These are phyloP conservation scores for Drosophila conformis DNA, from an alignment of 2,888 invertebrate species.

Conservation along the genomic window DNA sequence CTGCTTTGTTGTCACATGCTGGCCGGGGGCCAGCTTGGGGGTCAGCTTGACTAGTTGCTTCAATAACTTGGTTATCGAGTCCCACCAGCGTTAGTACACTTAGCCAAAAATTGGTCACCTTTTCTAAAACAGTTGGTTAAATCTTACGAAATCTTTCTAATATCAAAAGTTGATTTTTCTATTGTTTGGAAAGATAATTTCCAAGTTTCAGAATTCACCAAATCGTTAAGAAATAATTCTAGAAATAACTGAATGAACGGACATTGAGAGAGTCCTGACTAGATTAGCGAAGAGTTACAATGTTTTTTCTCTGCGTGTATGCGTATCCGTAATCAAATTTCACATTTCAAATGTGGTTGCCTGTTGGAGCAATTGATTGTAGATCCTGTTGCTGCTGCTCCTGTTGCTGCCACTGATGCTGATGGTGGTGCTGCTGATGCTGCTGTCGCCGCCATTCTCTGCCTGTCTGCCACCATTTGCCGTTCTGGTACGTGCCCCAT, in stretches of 20 bases:
- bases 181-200: neutral
- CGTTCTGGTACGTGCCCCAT: conserved; percentile 12
- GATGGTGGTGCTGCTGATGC: neutral
- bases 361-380: conserved; percentile 22
- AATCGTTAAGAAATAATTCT: neutral
- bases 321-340: conserved; percentile 23
- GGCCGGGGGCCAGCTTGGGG: conserved; percentile 11
- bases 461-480: conserved; percentile 1
- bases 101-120: neutral
- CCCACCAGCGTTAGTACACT: conserved; percentile 7
- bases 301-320: neutral
- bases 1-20: conserved; percentile 9
- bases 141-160: neutral
- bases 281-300: neutral
- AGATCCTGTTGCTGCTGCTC: conserved; percentile 22
- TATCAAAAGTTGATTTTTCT: neutral
- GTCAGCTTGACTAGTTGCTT: conserved; percentile 34
- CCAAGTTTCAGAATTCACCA: neutral
- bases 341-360: conserved; percentile 1
- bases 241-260: neutral
- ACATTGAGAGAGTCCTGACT: neutral
- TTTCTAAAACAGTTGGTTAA: neutral
- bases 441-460: neutral
- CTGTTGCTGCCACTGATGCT: neutral
- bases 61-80: conserved; percentile 56